phyloP scores from a whole-genome alignment of 37 sponge, comb jelly and placozoan genomes.

The Axinella damicornis region DNA sequence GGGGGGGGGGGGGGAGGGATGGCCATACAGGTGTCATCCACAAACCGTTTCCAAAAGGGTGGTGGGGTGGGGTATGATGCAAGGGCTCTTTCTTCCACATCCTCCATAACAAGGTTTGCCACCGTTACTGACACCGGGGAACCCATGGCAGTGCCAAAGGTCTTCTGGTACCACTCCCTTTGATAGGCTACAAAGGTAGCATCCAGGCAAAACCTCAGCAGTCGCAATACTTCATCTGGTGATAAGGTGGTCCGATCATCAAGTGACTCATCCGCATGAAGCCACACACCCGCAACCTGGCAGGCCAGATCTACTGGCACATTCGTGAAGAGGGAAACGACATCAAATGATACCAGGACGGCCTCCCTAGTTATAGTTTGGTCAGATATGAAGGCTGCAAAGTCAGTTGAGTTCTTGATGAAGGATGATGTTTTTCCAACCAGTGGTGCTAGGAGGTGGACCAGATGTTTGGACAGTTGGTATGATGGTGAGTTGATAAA shows the following conservation, averaged over 20 bases:
- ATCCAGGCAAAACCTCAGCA: neutral
- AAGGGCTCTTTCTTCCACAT: no score
- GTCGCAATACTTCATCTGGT: neutral
- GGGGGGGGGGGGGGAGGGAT: no score
- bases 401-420: neutral
- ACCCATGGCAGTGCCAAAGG: no score
- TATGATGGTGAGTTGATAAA: neutral
- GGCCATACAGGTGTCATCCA: no score
- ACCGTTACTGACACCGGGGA: no score
- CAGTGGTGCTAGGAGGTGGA: neutral
- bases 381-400: slow-evolving; percentile 2
- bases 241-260: neutral
- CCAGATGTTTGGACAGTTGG: neutral
- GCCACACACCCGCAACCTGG: slow-evolving; percentile 3
- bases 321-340: no score
- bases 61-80: no score
- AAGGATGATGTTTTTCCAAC: slow-evolving; percentile 2
- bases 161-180: no score
- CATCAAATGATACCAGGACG: slow-evolving; percentile 17
- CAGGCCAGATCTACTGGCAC: slow-evolving; percentile 22
- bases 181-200: no score
- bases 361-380: neutral
- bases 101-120: no score
- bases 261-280: slow-evolving; percentile 6
- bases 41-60: no score